Base-by-base conservation (phyloP, 2,113 vertebrate genomes). In the Oxyruncus cristatus region DNA sequence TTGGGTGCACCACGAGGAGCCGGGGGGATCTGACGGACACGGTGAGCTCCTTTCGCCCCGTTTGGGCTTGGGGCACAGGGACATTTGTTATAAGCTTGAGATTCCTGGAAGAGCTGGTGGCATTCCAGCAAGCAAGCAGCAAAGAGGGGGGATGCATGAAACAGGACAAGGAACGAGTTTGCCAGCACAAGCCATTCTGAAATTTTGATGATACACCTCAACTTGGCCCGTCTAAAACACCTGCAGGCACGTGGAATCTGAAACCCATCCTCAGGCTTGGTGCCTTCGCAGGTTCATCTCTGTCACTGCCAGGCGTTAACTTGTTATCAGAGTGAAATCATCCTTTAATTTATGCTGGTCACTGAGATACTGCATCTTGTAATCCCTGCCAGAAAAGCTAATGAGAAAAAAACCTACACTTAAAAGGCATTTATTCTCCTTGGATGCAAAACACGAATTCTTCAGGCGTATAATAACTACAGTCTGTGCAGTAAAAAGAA, bases 11-110 rank as follows among this genome's bases (percentile, higher is more conserved):
- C 42, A 35, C 2, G 0, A 0, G 4, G 39, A 72, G 28, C 49
- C 11, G 20, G n/a, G 68, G 27, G 52, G n/a, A 30, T 6, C 37
- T 9, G 11, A 21, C 14, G 46, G 75, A 35, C 39, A 18, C 3
- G 1, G 8, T 14, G n/a, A 84, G 33, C 53, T 49, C 12, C 1
- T 16, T 16, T 9, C 10, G 1, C 9, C 17, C 0, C 15, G 1
- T 4, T 3, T 30, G 44, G 65, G 12, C 26, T 56, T 14, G 14
- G 37, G 3, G 21, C 11, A 11, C 5, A 12, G 35, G 59, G 11
- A n/a, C 2, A 6, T 17, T 41, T 15, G 2, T 14, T 21, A 17
- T 0, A 20, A 62, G 35, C 2, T 76, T 14, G 16, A 15, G 46
- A 16, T 16, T 49, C 24, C n/a, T 62, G 46, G 28, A 77, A 83